Percentiles rank a stretch among this genome's conserved stretches.
Conservation (phyloP, 2,113 vertebrate genomes). For the Pogonocichla stellata region DNA sequence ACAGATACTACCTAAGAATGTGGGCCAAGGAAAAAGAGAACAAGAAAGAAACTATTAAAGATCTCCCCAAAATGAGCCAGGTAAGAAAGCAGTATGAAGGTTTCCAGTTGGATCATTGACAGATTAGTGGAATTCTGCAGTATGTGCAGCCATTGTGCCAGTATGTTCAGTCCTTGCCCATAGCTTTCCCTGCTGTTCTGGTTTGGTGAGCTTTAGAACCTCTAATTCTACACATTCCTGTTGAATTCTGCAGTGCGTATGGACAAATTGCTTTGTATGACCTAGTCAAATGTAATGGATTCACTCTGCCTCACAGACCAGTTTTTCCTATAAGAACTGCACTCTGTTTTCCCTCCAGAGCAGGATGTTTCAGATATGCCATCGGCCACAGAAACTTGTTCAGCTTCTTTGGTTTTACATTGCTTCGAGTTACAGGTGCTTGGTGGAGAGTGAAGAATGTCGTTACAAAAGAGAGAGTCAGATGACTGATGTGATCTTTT, state of each 20-base stretch:
- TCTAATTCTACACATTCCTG: neutral
- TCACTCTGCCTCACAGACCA: neutral
- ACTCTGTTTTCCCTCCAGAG: neutral
- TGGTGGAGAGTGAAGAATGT: neutral
- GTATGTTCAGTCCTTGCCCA: neutral
- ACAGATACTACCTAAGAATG: slow-evolving; percentile 91
- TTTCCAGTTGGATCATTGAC: neutral
- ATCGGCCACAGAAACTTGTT: neutral
- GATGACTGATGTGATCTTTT: neutral
- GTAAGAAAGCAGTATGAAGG: slow-evolving; percentile 66
- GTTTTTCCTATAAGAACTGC: neutral
- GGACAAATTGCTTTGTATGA: neutral
- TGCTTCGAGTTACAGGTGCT: neutral
- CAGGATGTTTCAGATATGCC: neutral
- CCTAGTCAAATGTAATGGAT: neutral
- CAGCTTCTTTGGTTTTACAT: neutral
- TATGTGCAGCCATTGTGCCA: neutral
- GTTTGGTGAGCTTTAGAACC: neutral
- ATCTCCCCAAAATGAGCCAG: slow-evolving; percentile 97
- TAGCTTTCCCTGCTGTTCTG: neutral
- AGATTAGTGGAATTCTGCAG: neutral
- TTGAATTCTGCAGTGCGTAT: neutral
- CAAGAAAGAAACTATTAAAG: slow-evolving; percentile 92
- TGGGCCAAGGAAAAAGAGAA: slow-evolving; percentile 93
- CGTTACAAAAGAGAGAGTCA: neutral